Evolutionary conservation across 2,797 vertebrate species (phyloP).

Genomic region (Tauraco hartlaubi): DNA sequence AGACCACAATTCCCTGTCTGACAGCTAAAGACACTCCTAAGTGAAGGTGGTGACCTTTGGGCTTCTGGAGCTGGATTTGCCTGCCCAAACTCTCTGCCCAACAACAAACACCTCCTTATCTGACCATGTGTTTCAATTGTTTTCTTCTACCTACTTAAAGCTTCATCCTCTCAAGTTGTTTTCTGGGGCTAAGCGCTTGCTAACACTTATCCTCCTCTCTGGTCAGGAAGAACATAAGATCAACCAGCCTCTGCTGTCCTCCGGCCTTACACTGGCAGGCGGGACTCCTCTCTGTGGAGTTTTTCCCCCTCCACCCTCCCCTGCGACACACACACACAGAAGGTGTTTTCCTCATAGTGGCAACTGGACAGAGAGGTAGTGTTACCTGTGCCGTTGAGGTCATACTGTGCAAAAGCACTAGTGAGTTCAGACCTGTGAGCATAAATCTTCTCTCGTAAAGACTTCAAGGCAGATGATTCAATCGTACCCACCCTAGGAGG

Average conservation of each 20-base stretch:
- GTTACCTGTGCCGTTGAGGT: conserved; percentile 85
- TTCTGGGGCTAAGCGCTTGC: neutral
- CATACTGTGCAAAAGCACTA: conserved; percentile 85
- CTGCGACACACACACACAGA: accelerated
- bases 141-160: neutral
- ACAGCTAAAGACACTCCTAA: neutral
- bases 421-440: conserved; percentile 89
- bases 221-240: neutral
- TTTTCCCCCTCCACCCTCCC: neutral
- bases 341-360: neutral
- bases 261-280: neutral
- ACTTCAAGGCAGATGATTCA: conserved; percentile 90
- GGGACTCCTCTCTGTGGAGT: neutral
- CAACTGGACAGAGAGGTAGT: neutral
- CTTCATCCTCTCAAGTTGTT: neutral
- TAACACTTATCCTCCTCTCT: neutral
- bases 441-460: conserved; percentile 91
- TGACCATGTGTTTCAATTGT: neutral
- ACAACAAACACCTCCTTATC: neutral
- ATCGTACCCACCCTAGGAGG: conserved; percentile 85
- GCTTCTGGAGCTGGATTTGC: neutral
- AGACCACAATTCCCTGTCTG: neutral
- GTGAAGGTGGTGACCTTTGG: neutral
- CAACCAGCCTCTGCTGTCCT: neutral
- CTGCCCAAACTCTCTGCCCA: neutral